These are phyloP conservation scores for Rhogogaster chlorosoma DNA, from an alignment of 2,888 invertebrate species.

Conservation along the genomic window DNA sequence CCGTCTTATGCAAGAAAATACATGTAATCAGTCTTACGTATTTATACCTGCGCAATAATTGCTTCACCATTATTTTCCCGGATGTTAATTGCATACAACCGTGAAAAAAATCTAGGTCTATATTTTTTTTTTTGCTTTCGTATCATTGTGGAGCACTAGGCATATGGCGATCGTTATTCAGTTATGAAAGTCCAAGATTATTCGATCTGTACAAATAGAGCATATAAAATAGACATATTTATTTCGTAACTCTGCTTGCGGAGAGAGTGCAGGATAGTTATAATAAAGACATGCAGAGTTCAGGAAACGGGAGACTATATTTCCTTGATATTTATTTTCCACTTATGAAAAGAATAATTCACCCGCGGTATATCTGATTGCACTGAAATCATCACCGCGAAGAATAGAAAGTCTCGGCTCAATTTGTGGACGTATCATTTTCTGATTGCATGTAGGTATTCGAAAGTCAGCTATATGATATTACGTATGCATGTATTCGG, in stretches of 20 bases:
- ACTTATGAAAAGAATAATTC: constrained; percentile 7
- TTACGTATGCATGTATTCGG: neutral
- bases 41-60: neutral
- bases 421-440: constrained; percentile 14
- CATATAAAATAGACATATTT: neutral
- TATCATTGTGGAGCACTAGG: neutral
- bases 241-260: neutral
- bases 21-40: neutral
- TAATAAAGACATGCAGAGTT: neutral
- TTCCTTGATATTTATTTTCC: neutral
- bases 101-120: neutral
- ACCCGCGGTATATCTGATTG: neutral
- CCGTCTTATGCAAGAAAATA: neutral
- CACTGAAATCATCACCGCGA: constrained; percentile 6
- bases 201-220: neutral
- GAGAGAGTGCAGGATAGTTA: neutral
- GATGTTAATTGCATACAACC: neutral
- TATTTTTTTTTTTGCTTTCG: neutral
- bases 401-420: constrained; percentile 34
- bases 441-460: neutral
- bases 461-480: constrained; percentile 11
- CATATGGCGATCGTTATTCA: neutral
- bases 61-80: neutral
- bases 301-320: constrained; percentile 6
- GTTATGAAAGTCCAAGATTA: neutral